Base-by-base conservation (phyloP, 1,140 invertebrate genomes). In the Tetragnatha versicolor region DNA sequence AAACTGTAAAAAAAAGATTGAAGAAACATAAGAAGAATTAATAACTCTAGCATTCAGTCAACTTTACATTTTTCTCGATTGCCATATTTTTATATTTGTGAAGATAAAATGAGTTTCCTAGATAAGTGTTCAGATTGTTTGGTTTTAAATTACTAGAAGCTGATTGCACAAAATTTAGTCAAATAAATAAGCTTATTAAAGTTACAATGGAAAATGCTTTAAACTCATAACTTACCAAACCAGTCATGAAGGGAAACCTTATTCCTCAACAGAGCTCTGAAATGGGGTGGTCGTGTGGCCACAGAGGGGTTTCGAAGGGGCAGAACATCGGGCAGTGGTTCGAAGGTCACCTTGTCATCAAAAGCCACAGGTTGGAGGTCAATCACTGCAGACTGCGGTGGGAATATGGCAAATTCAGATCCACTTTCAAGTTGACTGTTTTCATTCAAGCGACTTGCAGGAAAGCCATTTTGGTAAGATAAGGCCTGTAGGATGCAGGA, bases 141-240 rank as follows among this genome's bases (percentile, higher is more conserved):
- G n/a, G n/a, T n/a, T n/a, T n/a, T n/a, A n/a, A n/a, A n/a, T n/a
- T n/a, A n/a, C n/a, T n/a, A n/a, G n/a, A n/a, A n/a, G n/a, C n/a
- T n/a, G n/a, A n/a, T n/a, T n/a, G n/a, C n/a, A n/a, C n/a, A n/a
- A n/a, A n/a, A n/a, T n/a, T n/a, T n/a, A n/a, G n/a, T n/a, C n/a
- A n/a, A n/a, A n/a, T n/a, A n/a, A n/a, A n/a, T n/a, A n/a, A n/a
- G n/a, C n/a, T n/a, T n/a, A n/a, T n/a, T n/a, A n/a, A n/a, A n/a
- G n/a, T n/a, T n/a, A n/a, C n/a, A n/a, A n/a, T n/a, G n/a, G n/a
- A n/a, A n/a, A n/a, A n/a, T n/a, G n/a, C n/a, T n/a, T n/a, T n/a
- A n/a, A n/a, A n/a, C n/a, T 29, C 53, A 42, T 12, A 22, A 82
- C 83, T 83, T 80, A 86, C 86, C 84, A 79, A 86, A 86, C 84